Conservation (phyloP, 2,888 invertebrate genomes). For the Mactromeris polynyma region DNA sequence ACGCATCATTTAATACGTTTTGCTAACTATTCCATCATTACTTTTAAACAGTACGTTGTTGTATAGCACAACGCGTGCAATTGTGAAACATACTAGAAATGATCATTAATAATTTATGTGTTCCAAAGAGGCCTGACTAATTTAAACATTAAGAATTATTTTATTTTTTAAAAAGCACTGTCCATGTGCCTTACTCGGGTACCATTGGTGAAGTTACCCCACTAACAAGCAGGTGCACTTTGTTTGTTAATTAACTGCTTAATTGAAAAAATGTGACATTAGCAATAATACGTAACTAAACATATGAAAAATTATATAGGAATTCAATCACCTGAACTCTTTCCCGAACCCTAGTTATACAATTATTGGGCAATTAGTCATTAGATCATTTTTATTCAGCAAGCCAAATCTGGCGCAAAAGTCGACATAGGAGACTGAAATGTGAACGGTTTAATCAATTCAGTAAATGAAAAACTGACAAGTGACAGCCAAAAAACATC, state of each 20-base stretch:
- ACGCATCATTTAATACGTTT: no score
- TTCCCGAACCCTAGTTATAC: background rate
- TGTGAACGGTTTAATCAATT: slow-evolving; percentile 37
- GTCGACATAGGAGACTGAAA: slow-evolving; percentile 24
- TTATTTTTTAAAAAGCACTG: no score
- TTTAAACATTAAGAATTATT: no score
- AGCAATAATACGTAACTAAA: background rate
- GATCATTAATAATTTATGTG: no score
- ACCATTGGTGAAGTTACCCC: background rate
- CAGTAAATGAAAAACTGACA: slow-evolving; percentile 36
- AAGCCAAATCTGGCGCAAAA: slow-evolving; percentile 18
- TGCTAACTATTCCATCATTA: no score
- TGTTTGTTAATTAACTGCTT: background rate
- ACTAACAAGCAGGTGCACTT: background rate
- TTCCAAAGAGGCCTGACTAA: no score
- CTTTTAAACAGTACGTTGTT: no score
- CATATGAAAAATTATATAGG: background rate
- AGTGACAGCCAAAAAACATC: slow-evolving; percentile 39
- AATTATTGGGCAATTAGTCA: slow-evolving; percentile 4
- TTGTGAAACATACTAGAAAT: no score
- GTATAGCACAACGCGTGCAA: no score
- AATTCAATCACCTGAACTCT: background rate
- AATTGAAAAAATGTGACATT: background rate
- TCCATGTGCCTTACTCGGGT: background rate
- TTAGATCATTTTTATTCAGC: slow-evolving; percentile 1